Base-by-base conservation (phyloP, 2,888 invertebrate genomes). In the Tinea trinotella region DNA sequence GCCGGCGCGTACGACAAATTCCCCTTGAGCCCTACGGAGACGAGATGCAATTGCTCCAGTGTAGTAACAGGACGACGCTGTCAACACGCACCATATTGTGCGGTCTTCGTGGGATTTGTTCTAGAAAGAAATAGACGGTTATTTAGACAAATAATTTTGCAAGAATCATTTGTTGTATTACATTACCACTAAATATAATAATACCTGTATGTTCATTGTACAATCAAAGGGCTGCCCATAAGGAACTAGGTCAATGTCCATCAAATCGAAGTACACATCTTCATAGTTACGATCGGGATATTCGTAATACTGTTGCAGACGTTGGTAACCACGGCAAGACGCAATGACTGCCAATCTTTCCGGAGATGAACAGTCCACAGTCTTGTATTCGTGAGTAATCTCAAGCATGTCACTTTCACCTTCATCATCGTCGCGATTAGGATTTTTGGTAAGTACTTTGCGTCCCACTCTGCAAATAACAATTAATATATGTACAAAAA, bases 201-300 rank as follows among this genome's bases (percentile, higher is more conserved):
- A 59, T 61, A 89, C 89, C 79, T 89, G 87, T 60, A 91, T 88
- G 63, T 89, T 88, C 67, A 92, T 89, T 20, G 88, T 88, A 55
- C 91, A 89, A 62, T 88, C 88, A 65, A 92, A 91, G 30, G 88
- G 88, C 62, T 91, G 88, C 0, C 92, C 92, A 58, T 90, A 88
- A 7, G 88, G 88, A 20, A 92, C 87, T 18, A 86, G 74, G 56
- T 91, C 91, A 59, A 91, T 89, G 57, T 91, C 91, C 65, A 90
- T 87, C 54, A 92, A 78, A 61, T 90, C 90, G 62, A 91, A 91
- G 63, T 70, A 81, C 3, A 92, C 90, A 62, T 92, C 91, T 64
- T 90, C 89, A 56, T 74, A 78, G 56, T 84, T 87, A 62, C 88
- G 87, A 54, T 87, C 83, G 7, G 89, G 88, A 59, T 87, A 86